Evolutionary conservation across 2,113 vertebrate species (phyloP), one percentile per base, ranked within the genome.

Genomic region (Agelaius tricolor): DNA sequence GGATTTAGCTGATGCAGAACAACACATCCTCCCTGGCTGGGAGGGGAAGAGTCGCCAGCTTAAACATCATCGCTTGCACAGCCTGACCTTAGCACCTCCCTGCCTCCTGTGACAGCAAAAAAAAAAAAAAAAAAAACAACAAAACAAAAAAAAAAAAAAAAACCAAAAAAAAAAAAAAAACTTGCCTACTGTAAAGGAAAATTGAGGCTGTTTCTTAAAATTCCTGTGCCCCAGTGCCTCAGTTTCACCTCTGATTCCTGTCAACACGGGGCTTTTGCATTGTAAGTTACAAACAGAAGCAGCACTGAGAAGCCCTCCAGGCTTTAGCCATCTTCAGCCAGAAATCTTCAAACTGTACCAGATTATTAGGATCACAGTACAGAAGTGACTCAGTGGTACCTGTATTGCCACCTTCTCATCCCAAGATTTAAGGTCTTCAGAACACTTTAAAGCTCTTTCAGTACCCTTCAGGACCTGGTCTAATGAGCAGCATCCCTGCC

Each of bases 261-360:
- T 20, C 62, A 7, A 12, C 0, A 1, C 10, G 5, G 13, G 14
- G 3, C 6, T 66, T 46, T 31, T 12, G 30, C 11, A 1, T 22
- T 7, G 7, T 1, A 8, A 75, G 37, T 61, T 35, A 57, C 3
- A 31, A 74, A 35, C 57, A 66, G 65, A 43, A 75, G 23, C 66
- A 41, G 17, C 13, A 7, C 39, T 13, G 7, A 15, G 41, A 37
- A 69, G 8, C 21, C 15, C 27, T 63, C 30, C 3, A 6, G 3
- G 5, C n/a, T 73, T 65, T 14, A 81, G 6, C 21, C 2, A 0
- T 9, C 26, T 47, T 65, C 41, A 33, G 12, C 11, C 28, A n/a
- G n/a, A 73, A 19, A 17, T 44, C 35, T 15, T 20, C 39, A 16
- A 44, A 22, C 22, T 27, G 1, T 2, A 11, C 21, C 8, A 22